Evolutionary conservation across 2,797 vertebrate genomes (phyloP).

Genomic region (Coregonus suidteri): DNA sequence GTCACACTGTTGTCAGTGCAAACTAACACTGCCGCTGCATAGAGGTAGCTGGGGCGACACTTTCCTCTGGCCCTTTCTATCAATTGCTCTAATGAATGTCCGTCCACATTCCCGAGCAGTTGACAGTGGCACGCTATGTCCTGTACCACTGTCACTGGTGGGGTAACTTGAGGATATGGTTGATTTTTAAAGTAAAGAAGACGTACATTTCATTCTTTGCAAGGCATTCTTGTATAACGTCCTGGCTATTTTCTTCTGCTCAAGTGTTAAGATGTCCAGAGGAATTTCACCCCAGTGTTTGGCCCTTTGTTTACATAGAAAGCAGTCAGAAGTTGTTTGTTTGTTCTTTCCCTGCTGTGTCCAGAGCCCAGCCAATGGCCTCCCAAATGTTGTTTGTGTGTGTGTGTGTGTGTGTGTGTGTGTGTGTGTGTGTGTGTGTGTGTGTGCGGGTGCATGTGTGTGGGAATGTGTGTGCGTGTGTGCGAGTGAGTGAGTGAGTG

Average conservation of each 20-base stretch:
- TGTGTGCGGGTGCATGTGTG: background rate
- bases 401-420: background rate
- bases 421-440: background rate
- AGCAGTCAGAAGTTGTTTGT: background rate
- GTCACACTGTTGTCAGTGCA: conserved; percentile 27
- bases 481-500: background rate
- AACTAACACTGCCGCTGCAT: background rate
- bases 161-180: conserved; percentile 20
- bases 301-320: conserved; percentile 7
- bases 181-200: conserved; percentile 6
- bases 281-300: conserved; percentile 6
- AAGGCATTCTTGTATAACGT: background rate
- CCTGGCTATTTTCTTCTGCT: background rate
- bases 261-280: conserved; percentile 8
- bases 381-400: background rate
- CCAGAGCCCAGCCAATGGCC: background rate
- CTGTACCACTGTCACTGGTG: conserved; percentile 23
- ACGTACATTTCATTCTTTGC: conserved; percentile 8
- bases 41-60: conserved; percentile 22
- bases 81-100: conserved; percentile 33
- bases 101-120: conserved; percentile 12
- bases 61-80: conserved; percentile 23
- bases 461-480: background rate
- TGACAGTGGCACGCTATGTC: conserved; percentile 17
- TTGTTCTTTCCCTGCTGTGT: background rate